Base-by-base conservation (phyloP, 1,140 invertebrate genomes). In the Babylonia areolata region DNA sequence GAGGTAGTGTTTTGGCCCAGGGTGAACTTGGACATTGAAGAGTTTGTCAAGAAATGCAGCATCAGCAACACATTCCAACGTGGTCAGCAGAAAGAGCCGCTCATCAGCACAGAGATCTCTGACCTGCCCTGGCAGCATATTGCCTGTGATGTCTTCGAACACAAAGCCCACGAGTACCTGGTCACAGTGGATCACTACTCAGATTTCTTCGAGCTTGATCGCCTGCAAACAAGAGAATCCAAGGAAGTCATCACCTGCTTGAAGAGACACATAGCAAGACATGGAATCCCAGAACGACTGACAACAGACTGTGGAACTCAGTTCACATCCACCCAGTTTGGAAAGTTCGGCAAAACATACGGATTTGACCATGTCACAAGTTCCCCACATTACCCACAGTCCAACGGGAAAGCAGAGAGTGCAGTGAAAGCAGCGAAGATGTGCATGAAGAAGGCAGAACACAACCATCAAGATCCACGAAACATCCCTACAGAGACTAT, bases 1-100 rank as follows among this genome's bases (percentile, higher is more conserved):
- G n/a, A n/a, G n/a, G n/a, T 42, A 39, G 75, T 85, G 37, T 85
- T 31, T 35, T 85, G 73, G 75, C 84, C 20, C 2, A 75, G 84
- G 9, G 46, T 85, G 37, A 35, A 28, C 12, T 51, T 20, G 28
- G 84, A 85, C 73, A 78, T 85, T 37, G 75, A 77, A 28, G 39
- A 51, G 9, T 37, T 51, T 6, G 35, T 79, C n/a, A 40, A 39
- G 20, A 28, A 58, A 79, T 85, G 84, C 37, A 28, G 17, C 12
- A 23, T 31, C 23, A 79, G 84, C 46, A 31, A 69, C 37, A 39
- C 78, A 31, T 37, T 46, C 39, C 1, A 31, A 40, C 40, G 23
- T 9, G 28, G 39, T 17, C 80, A 81, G 42, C 80, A 81, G 20
- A 81, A 81, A 54, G 80, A 81, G n/a, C 37, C 79, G 58, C 39